Evolutionary conservation across 2,113 vertebrate genomes (phyloP), one percentile per base, ranked within the genome.

Genomic region (Mastomys coucha): DNA sequence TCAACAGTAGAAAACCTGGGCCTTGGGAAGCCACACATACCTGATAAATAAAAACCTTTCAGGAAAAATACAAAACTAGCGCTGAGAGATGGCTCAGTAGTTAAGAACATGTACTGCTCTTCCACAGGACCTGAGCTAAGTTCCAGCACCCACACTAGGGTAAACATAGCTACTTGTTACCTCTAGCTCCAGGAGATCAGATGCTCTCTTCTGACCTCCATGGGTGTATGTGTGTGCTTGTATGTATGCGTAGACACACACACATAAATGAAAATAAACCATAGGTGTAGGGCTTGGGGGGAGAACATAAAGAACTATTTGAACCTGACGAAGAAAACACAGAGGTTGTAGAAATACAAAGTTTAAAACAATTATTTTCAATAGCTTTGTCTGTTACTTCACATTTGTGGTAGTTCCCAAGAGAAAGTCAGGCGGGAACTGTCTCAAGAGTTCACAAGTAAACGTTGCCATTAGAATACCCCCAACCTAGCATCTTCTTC

Each of bases 281-380:
- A 60, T 39, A 2, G 8, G 22, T 16, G 75, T 53, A 8, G 53
- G 12, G 53, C 1, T 53, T 53, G 53, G 75, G 58, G 56, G 6
- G 8, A 26, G 7, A 39, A 28, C 80, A 69, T 58, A 75, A 91
- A 24, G 2, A 86, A 56, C 28, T 65, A 69, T 95, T 72, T 22
- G 81, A n/a, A 92, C 10, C 45, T 49, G 26, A 14, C 88, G 80
- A 96, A 93, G 45, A 87, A 49, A 94, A 84, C 36, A 91, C 13
- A 45, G 24, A 85, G 67, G 42, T 7, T 92, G 6, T 12, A 86
- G 39, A 92, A 95, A 51, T 70, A 20, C 89, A 76, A 85, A 93
- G 31, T 91, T 56, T 80, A 92, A 75, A 88, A 67, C 12, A 12
- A 65, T 56, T 96, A 76, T 76, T 36, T 86, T 77, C 36, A 90